These are phyloP conservation scores for Pungitius pungitius DNA, from an alignment of 2,113 vertebrate species.

Conservation along the genomic window DNA sequence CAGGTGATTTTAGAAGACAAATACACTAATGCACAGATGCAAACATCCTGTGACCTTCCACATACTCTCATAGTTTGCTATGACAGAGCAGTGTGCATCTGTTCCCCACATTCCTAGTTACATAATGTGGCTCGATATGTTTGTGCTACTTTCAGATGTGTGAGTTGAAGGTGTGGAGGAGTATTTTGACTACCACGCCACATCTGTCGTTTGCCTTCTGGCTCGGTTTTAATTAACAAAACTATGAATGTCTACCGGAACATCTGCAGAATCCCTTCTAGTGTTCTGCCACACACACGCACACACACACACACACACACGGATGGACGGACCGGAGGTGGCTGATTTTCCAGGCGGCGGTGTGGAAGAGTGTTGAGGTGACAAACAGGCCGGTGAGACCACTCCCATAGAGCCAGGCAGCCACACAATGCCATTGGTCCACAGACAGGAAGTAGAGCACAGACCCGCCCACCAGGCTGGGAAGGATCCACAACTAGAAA, in stretches of 20 bases:
- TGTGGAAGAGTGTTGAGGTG: slow-evolving; percentile 91
- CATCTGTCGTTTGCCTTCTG: slow-evolving; percentile 52
- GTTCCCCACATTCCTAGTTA: neutral
- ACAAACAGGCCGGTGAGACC: slow-evolving; percentile 90
- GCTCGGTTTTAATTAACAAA: slow-evolving; percentile 45
- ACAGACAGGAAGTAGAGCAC: slow-evolving; percentile 87
- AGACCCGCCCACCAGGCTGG: slow-evolving; percentile 89
- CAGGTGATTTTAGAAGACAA: neutral
- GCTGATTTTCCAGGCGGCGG: slow-evolving; percentile 91
- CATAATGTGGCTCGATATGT: neutral
- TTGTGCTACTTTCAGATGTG: neutral
- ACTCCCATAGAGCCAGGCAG: slow-evolving; percentile 90
- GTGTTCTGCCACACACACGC: slow-evolving; percentile 1
- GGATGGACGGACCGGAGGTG: slow-evolving; percentile 84
- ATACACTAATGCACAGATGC: neutral
- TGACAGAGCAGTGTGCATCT: neutral
- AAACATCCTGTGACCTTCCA: neutral
- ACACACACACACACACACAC: slow-evolving; percentile 31
- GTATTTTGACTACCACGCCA: slow-evolving; percentile 21
- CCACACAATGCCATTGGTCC: slow-evolving; percentile 86
- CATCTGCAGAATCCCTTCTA: slow-evolving; percentile 32
- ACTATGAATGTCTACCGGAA: slow-evolving; percentile 8
- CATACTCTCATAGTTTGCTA: neutral
- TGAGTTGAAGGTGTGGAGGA: slow-evolving; percentile 4
- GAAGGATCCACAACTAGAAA: slow-evolving; percentile 89